These are phyloP conservation scores for Catharus bicknelli DNA, from an alignment of 2,113 vertebrate genomes.

Conservation along the genomic window DNA sequence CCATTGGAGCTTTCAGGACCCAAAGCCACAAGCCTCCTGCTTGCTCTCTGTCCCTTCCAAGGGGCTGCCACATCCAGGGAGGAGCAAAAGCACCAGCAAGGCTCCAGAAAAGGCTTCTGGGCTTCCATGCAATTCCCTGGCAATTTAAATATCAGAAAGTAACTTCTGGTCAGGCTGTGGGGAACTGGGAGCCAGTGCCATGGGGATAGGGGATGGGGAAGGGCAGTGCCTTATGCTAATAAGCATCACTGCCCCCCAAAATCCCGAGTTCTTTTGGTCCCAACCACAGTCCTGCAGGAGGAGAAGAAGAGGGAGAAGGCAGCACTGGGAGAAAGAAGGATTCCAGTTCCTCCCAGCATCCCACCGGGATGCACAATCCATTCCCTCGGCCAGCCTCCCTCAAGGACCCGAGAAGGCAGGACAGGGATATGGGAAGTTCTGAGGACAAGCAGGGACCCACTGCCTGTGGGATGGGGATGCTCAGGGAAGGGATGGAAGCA, in stretches of 20 bases:
- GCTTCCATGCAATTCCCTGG: background rate
- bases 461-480: background rate
- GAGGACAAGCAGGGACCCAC: background rate
- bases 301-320: background rate
- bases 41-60: fast-evolving
- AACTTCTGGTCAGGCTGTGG: background rate
- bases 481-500: background rate
- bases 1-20: background rate
- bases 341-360: background rate
- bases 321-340: background rate
- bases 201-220: too few relatives aligned
- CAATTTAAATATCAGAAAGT: background rate
- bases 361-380: background rate
- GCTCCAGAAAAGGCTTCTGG: background rate
- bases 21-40: fast-evolving
- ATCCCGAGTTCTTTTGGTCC: fast-evolving
- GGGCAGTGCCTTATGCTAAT: fast-evolving
- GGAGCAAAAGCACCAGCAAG: fast-evolving
- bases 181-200: background rate
- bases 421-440: background rate
- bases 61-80: background rate
- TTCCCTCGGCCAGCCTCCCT: background rate
- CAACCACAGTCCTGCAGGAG: fast-evolving
- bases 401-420: background rate
- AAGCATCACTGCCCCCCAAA: background rate